phyloP scores from a whole-genome alignment of 2,888 invertebrate genomes.

The Chymomyza amoena region DNA sequence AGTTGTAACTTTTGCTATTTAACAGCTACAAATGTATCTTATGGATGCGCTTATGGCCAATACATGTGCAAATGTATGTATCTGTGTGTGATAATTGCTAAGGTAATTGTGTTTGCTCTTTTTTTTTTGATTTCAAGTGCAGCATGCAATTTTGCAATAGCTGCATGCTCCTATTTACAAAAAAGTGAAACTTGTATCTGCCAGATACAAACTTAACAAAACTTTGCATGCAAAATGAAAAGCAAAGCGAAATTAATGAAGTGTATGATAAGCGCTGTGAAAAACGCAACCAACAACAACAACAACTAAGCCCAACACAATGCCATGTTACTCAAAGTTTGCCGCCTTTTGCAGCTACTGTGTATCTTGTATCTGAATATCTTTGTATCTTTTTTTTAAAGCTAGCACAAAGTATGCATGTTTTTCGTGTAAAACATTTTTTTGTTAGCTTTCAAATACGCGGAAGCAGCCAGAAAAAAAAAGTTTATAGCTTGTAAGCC shows the following conservation, averaged over 20 bases:
- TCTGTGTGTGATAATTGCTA: background rate
- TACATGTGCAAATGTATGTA: background rate
- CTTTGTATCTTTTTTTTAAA: slow-evolving; percentile 14
- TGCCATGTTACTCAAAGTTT: background rate
- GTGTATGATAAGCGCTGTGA: slow-evolving; percentile 67
- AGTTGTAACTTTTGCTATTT: slow-evolving; percentile 35
- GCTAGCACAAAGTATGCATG: slow-evolving; percentile 30
- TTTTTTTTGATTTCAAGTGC: slow-evolving; percentile 50
- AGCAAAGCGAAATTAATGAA: slow-evolving; percentile 70
- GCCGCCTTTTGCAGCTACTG: slow-evolving; percentile 15
- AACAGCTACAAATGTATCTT: slow-evolving; percentile 37
- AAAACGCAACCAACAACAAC: slow-evolving; percentile 53
- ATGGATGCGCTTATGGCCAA: slow-evolving; percentile 29
- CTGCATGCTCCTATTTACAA: background rate
- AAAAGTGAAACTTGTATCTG: slow-evolving; percentile 63
- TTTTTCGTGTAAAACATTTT: slow-evolving; percentile 20
- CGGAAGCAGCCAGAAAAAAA: slow-evolving; percentile 43
- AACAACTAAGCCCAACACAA: slow-evolving; percentile 25
- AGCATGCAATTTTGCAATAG: slow-evolving; percentile 63
- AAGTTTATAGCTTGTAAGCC: slow-evolving; percentile 21
- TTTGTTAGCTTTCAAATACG: slow-evolving; percentile 33
- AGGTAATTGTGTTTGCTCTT: background rate
- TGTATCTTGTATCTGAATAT: slow-evolving; percentile 23
- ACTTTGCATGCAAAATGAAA: slow-evolving; percentile 62
- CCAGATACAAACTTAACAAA: slow-evolving; percentile 43